Percentiles rank a stretch among this genome's conserved stretches.
Evolutionary conservation across 2,797 vertebrate species (phyloP).

Genomic region (Phyllotis vaccarum): DNA sequence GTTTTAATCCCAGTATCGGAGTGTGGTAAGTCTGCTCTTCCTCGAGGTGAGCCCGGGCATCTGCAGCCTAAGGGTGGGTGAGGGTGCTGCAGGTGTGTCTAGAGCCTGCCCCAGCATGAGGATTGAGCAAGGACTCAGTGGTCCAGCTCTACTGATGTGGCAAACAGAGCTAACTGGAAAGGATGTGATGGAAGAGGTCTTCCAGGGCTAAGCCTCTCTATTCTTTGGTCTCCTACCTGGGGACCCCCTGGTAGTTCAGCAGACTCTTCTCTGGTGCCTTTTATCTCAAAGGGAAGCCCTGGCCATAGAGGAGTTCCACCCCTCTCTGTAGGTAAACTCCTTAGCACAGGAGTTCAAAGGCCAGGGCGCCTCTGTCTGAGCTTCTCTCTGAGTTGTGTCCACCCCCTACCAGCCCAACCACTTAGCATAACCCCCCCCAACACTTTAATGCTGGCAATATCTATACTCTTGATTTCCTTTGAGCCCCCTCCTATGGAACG

Average conservation of each 20-base stretch:
- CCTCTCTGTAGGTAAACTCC: not conserved
- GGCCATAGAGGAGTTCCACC: not conserved
- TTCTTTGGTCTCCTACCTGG: not conserved
- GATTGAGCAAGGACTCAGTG: not conserved
- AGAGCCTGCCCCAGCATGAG: slow-evolving; percentile 62
- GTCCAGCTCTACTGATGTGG: not conserved
- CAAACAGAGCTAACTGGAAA: not conserved
- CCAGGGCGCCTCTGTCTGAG: not conserved
- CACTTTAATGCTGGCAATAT: not conserved
- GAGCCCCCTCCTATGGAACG: not conserved
- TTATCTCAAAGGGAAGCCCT: not conserved
- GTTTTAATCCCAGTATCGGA: not conserved
- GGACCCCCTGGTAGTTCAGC: not conserved
- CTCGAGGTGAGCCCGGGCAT: not conserved
- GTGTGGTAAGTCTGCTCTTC: slow-evolving; percentile 8
- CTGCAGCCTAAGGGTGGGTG: not conserved
- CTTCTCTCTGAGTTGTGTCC: not conserved
- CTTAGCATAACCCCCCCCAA: not conserved
- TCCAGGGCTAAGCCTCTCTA: slow-evolving; percentile 20
- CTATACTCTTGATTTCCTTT: slow-evolving; percentile 11
- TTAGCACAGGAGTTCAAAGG: slow-evolving; percentile 1
- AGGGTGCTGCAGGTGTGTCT: not conserved
- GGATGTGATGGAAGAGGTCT: not conserved
- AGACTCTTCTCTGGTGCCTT: not conserved
- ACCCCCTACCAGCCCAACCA: not conserved